Base-by-base conservation (phyloP, 1,140 invertebrate genomes). In the Drosophila albomicans region DNA sequence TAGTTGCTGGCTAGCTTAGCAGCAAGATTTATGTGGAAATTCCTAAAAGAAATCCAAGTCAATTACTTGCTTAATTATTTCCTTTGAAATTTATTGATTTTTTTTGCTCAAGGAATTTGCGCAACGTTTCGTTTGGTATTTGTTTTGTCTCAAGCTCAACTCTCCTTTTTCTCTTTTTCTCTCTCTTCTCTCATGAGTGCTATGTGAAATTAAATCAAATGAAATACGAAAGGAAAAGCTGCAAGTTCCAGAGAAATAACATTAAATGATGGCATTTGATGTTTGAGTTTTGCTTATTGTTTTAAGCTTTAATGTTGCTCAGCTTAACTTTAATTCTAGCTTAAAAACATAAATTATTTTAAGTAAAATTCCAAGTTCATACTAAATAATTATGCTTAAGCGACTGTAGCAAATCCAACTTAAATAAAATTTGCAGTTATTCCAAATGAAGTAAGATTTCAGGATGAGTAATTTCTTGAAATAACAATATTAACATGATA, bases 41-140 rank as follows among this genome's bases (percentile, higher is more conserved):
- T 91, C 81, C 80, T 84, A 81, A 91, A 88, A 91, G 82, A 91
- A 91, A 91, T 91, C 87, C 87, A 91, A 91, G 87, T 91, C 87
- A 91, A 91, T 91, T 91, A 91, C 84, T 88, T 91, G 88, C 88
- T 88, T 91, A 91, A 91, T 91, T 91, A 91, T 91, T 91, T 91
- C 82, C 87, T 91, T 87, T 84, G 87, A 91, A 88, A 91, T 84
- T 91, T 91, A 91, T 91, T 85, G 87, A 88, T 88, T 91, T 91
- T 91, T 91, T 78, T 88, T 75, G 43, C 49, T 49, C 59, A 68
- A 73, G 82, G 79, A 87, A 86, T 86, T 78, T 76, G 46, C 73
- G 48, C 67, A 69, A 54, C 75, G 81, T 81, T 75, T 75, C 62
- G 54, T 71, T 75, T 66, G 69, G 54, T 80, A 74, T 87, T 87